Evolutionary conservation across 2,888 invertebrate species (phyloP).

Genomic region (Drosophila atripex): DNA sequence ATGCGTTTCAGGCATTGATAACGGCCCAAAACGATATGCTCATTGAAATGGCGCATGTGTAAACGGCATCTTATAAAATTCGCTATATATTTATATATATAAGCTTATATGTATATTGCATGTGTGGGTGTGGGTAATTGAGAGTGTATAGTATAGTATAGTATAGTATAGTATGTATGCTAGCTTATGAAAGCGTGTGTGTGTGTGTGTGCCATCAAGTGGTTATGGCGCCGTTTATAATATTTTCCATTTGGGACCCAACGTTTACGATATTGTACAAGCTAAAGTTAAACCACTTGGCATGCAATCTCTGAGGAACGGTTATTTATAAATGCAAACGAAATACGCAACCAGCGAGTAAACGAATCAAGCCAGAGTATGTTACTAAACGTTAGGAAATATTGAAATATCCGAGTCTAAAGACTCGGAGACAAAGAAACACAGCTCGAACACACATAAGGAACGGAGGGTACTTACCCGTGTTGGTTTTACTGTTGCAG

Average conservation of each 20-base stretch:
- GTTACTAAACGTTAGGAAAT: constrained; percentile 9
- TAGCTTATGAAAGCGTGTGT: constrained; percentile 11
- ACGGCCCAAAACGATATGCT: constrained; percentile 69
- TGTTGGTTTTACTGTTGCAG: constrained; percentile 98
- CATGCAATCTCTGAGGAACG: constrained; percentile 33
- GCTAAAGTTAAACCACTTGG: constrained; percentile 39
- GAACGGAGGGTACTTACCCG: constrained; percentile 87
- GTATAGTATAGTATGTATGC: background rate
- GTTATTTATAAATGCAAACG: constrained; percentile 38
- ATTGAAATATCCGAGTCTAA: constrained; percentile 16
- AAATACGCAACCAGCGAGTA: constrained; percentile 34
- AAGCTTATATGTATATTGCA: background rate
- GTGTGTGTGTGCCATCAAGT: constrained; percentile 58
- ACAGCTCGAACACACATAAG: constrained; percentile 16
- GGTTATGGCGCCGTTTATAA: constrained; percentile 61
- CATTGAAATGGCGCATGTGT: constrained; percentile 62
- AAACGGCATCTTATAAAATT: constrained; percentile 67
- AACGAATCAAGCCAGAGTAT: constrained; percentile 25
- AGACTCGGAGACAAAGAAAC: constrained; percentile 15
- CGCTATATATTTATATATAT: constrained; percentile 3
- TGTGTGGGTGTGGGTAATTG: constrained; percentile 22
- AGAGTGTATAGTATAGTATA: constrained; percentile 8
- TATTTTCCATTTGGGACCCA: constrained; percentile 42
- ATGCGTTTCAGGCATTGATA: constrained; percentile 74
- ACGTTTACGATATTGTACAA: constrained; percentile 31